phyloP scores from a whole-genome alignment of 2,797 vertebrate genomes.

The Platyrinchus mystaceus region DNA sequence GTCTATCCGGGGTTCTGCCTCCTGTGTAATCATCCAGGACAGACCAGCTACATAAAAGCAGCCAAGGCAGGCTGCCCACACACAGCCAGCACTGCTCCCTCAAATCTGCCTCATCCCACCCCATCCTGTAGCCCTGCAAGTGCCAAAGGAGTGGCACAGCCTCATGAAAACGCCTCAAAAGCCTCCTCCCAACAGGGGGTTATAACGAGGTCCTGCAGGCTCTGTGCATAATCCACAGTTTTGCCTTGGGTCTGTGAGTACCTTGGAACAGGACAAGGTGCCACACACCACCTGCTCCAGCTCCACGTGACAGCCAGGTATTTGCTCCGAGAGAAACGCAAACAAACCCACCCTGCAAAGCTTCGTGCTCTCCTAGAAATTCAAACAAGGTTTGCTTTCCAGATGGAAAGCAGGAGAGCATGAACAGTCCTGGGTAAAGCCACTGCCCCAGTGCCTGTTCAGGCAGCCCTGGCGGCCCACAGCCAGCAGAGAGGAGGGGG shows the following conservation, averaged over 20 bases:
- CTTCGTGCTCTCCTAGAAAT: neutral
- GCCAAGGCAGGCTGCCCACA: neutral
- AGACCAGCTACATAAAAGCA: neutral
- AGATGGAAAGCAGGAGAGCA: neutral
- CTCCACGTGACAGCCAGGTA: neutral
- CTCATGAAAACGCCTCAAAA: neutral
- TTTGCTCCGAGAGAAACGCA: neutral
- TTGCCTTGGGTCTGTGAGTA: neutral
- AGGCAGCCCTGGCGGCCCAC: neutral
- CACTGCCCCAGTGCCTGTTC: neutral
- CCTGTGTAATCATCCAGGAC: neutral
- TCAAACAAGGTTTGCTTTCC: neutral
- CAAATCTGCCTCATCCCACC: neutral
- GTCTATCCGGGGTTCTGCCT: neutral
- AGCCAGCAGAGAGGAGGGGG: neutral
- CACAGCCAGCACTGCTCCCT: neutral
- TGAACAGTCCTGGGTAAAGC: neutral
- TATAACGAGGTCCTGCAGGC: neutral
- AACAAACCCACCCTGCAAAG: neutral
- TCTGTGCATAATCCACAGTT: neutral
- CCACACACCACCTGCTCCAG: neutral
- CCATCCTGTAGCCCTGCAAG: fast-evolving
- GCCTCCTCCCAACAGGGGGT: neutral
- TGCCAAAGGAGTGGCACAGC: neutral
- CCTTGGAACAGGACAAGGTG: neutral